Base-by-base conservation (phyloP, 2,888 invertebrate species). In the Amblyjoppa fuscipennis region DNA sequence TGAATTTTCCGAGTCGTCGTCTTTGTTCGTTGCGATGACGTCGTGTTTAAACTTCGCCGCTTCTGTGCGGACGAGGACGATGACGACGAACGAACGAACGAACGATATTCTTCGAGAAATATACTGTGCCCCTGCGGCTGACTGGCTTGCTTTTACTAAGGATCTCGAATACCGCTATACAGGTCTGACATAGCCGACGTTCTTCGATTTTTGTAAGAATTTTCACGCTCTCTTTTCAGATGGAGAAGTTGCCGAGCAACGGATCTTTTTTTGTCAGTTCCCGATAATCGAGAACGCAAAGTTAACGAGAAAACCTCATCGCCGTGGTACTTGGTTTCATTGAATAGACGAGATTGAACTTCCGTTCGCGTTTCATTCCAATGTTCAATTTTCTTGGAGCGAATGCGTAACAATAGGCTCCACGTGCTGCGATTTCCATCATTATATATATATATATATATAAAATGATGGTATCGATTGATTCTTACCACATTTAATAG, bases 1-100 rank as follows among this genome's bases (percentile, higher is more conserved):
- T 83, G 79, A 83, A 83, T 83, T 83, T 83, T 74, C 68, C 34
- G 64, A 31, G 64, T 31, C 31, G 69, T 71, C 75, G 53, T 75
- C 83, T 84, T 84, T 84, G 80, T 80, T 84, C 80, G 34, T 80
- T 51, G 76, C 31, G 51, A 53, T 51, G 31, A 51, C 71, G 76
- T 71, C 68, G 80, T 49, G 16, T 76, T 84, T 80, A 76, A 80
- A 80, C 80, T 80, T 84, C 53, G 61, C 56, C 75, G 76, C 70
- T 75, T 45, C 53, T 41, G 56, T 28, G 41, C 68, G 53, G 68
- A 77, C 68, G 64, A 25, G n/a, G 20, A 74, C 74, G 56, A 51
- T 49, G 38, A 71, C 25, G 49, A 71, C 45, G 45, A 78, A 41
- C 69, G 49, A 51, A 41, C 69, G 49, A 51, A 59, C 51, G 38